Evolutionary conservation across 2,888 invertebrate species (phyloP), one percentile per base, ranked within the genome.

Genomic region (Zhuqinia jingwanae): DNA sequence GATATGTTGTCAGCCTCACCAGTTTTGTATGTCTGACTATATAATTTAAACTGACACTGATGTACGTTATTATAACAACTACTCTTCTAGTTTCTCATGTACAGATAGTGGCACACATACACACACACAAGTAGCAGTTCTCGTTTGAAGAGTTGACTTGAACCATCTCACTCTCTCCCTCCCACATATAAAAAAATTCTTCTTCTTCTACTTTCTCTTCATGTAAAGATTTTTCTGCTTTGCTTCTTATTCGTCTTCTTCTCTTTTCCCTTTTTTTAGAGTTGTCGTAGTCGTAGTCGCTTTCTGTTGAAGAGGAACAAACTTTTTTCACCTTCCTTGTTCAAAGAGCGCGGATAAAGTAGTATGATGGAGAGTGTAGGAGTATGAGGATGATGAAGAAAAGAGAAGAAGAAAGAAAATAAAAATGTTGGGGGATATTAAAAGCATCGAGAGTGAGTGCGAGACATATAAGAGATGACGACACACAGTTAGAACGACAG

Each of bases 1-100:
- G 58, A 70, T 42, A 58, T 42, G 81, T 70, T 73, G 70, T 70
- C 58, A 70, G 20, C 58, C 5, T 6, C 22, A 20, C 10, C 58
- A 8, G 56, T 20, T n/a, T 15, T 77, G 77, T 58, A 68, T 58
- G 8, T 36, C 81, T 15, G 2, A n/a, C n/a, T 36, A 15, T 70
- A 42, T 70, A 81, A 80, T 68, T 80, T 81, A 81, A 73, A 81
- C 70, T 81, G 81, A 81, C 70, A 81, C 58, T 70, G 81, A 73
- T 22, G 58, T 81, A 56, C 45, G 45, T n/a, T 27, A 75, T 56
- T 53, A 75, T 50, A 30, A 17, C n/a, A 20, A 15, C 56, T 5
- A n/a, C n/a, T n/a, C 20, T 17, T 47, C 15, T 50, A 75, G 50
- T 50, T 8, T 53, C 27, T 47, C 30, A 10, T 68, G 50, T 73